Evolutionary conservation across 2,888 invertebrate species (phyloP), one percentile per base, ranked within the genome.

Genomic region (Eucera pruinosa): DNA sequence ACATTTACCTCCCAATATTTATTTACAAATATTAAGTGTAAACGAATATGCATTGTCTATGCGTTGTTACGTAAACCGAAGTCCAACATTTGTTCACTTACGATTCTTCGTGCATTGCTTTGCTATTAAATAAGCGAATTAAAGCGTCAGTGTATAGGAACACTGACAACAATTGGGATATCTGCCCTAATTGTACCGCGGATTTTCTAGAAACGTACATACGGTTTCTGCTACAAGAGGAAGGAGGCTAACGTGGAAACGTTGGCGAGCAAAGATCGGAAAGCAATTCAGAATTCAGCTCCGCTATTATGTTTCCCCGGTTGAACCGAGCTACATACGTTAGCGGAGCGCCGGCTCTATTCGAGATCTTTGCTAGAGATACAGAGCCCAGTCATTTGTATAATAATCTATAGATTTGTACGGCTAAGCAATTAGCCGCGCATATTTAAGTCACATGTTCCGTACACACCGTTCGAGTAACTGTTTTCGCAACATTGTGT

Each of bases 271-370:
- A 52, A 64, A 20, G 52, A 52, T 41, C 27, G 52, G 64, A 41
- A 64, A 52, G 43, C 43, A 64, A 64, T 52, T 64, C 61, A 36
- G 47, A n/a, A n/a, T n/a, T n/a, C n/a, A n/a, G 47, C 9, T 11
- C 13, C 2, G 11, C 60, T 33, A 23, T 52, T 64, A 30, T 41
- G 15, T 30, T 52, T 41, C 41, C 25, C 27, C 27, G 4, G 33
- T 23, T n/a, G 33, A 23, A 4, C 23, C 3, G 33, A 15, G 11
- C 15, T 33, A 47, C 7, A 2, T 30, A 36, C n/a, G n/a, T n/a
- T n/a, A n/a, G n/a, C n/a, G n/a, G n/a, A 36, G 5, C 48, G 11
- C 23, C 23, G 9, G 13, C 13, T 13, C 30, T 60, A 13, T 58
- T 27, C 45, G 2, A 45, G 30, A 33, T 60, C 33, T 20, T 15